Percentiles rank a stretch among this genome's conserved stretches.
These are phyloP conservation scores for Macrobrachium rosenbergii DNA, from an alignment of 1,140 invertebrate genomes.

Conservation along the genomic window DNA sequence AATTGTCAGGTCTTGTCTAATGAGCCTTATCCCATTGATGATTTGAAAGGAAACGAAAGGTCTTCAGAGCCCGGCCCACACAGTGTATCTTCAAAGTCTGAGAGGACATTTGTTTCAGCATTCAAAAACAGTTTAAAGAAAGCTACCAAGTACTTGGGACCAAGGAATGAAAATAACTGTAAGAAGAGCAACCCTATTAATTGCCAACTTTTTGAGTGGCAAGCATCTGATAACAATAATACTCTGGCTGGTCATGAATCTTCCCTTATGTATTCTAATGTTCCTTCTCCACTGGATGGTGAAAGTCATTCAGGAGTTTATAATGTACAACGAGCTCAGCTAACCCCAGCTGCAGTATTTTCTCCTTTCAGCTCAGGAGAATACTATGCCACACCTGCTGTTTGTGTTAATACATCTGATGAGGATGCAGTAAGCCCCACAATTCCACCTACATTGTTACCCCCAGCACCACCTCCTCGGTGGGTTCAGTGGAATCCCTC, in stretches of 20 bases:
- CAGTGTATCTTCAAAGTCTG: background rate
- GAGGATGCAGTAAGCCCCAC: slow-evolving; percentile 39
- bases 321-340: slow-evolving; percentile 46
- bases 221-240: background rate
- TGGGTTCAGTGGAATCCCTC: slow-evolving; percentile 13
- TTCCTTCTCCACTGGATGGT: slow-evolving; percentile 7
- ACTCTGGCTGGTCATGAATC: background rate
- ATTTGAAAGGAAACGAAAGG: background rate
- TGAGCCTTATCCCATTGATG: slow-evolving; percentile 17
- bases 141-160: slow-evolving; percentile 60
- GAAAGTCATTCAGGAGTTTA: slow-evolving; percentile 44
- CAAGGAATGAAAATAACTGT: slow-evolving; percentile 20
- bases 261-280: background rate
- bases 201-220: background rate
- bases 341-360: slow-evolving; percentile 2
- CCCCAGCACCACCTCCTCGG: background rate
- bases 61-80: background rate
- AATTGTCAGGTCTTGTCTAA: slow-evolving; percentile 11
- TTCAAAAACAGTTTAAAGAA: slow-evolving; percentile 65
- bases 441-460: background rate
- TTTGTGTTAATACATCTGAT: slow-evolving; percentile 61
- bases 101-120: slow-evolving; percentile 60
- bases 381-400: slow-evolving; percentile 59
- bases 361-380: slow-evolving; percentile 53
- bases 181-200: background rate